Percentiles rank a stretch among this genome's conserved stretches.
Evolutionary conservation across 1,140 invertebrate genomes (phyloP).

Genomic region (Eriosoma lanigerum): DNA sequence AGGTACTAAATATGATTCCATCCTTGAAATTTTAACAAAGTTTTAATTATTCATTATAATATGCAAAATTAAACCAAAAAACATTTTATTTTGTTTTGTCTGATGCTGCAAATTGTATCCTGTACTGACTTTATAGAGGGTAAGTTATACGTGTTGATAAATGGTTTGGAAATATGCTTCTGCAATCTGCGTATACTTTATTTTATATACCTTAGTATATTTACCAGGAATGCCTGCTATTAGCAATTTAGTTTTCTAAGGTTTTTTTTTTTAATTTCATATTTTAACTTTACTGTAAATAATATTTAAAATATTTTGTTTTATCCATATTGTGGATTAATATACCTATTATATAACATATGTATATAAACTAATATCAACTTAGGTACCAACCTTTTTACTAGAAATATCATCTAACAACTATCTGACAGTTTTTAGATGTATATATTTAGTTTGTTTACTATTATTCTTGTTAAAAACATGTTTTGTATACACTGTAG

Average conservation of each 20-base stretch:
- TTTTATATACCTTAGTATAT: not conserved
- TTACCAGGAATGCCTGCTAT: not conserved
- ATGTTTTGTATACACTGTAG: slow-evolving; percentile 57
- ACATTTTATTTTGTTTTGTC: slow-evolving; percentile 45
- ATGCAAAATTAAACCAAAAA: slow-evolving; percentile 34
- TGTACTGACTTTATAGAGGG: slow-evolving; percentile 50
- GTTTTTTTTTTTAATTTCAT: not conserved
- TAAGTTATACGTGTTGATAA: slow-evolving; percentile 41
- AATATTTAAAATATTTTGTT: not conserved
- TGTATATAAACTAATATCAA: not conserved
- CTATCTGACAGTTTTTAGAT: not conserved
- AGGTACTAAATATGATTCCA: slow-evolving; percentile 64
- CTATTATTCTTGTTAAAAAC: not conserved
- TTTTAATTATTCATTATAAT: slow-evolving; percentile 3
- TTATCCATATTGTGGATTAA: not conserved
- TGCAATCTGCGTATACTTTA: not conserved
- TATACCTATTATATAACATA: not conserved
- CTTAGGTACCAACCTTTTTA: not conserved
- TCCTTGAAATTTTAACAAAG: not conserved
- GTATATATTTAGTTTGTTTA: not conserved
- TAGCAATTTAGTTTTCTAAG: slow-evolving; percentile 40
- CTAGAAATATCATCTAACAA: not conserved
- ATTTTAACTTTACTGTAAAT: not conserved
- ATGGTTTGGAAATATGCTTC: slow-evolving; percentile 47
- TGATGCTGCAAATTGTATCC: slow-evolving; percentile 41